Evolutionary conservation across 2,888 invertebrate species (phyloP), one percentile per base, ranked within the genome.

Genomic region (Mythimna lalbum): DNA sequence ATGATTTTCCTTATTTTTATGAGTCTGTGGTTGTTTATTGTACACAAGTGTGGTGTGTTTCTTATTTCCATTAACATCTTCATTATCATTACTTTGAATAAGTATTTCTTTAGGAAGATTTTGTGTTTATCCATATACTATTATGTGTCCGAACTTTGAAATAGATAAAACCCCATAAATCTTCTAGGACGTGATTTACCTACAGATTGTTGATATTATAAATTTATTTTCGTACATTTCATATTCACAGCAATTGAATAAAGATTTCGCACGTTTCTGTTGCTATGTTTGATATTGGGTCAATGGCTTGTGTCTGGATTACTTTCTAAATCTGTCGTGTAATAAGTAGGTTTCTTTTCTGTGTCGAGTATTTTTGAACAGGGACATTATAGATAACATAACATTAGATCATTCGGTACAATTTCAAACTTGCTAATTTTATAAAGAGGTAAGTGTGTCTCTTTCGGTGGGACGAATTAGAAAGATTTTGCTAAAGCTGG

Each of bases 301-400:
- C 61, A 76, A 76, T 75, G 56, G 49, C 61, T 56, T 76, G 27
- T 19, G 52, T 43, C 66, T 74, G 52, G 36, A 74, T 72, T 47
- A n/a, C 10, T 52, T 17, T 66, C 27, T 59, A 59, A 66, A 74
- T 74, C 59, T 23, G 36, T 66, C 74, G 47, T 36, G 36, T 66
- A 66, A 66, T 57, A 21, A 19, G 21, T 19, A 43, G 17, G 43
- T 74, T 39, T 9, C 12, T 47, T 53, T 59, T 66, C 6, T 59
- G 17, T 73, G 72, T 74, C 66, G 27, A n/a, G 55, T 49, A 62
- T 72, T 39, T 71, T 33, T 14, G 43, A 9, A 36, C 50, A 64
- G 43, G 43, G n/a, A 36, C n/a, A 47, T 43, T 43, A 6, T 6
- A 43, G 43, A 43, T 47, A 17, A 31, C 39, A 59, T 59, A 53